Evolutionary conservation across 2,113 vertebrate species (phyloP).

Genomic region (Strix uralensis): DNA sequence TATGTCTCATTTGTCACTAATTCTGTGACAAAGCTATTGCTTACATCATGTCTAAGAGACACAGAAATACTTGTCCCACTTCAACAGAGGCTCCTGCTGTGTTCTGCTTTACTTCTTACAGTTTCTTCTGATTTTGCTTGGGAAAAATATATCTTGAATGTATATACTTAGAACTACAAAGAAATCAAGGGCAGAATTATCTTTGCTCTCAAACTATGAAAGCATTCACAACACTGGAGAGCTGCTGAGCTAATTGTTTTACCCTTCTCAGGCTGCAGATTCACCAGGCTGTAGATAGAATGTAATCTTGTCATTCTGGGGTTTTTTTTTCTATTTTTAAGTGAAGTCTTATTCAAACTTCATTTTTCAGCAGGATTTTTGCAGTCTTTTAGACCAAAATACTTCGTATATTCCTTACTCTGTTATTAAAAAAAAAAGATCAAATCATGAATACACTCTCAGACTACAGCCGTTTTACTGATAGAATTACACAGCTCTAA

Average conservation of each 20-base stretch:
- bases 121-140: neutral
- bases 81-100: neutral
- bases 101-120: neutral
- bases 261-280: neutral
- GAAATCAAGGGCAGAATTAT: neutral
- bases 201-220: neutral
- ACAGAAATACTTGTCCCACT: neutral
- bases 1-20: neutral
- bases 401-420: neutral
- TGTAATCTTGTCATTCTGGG: neutral
- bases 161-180: neutral
- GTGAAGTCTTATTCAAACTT: neutral
- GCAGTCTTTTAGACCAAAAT: neutral
- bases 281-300: neutral
- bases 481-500: constrained; percentile 14
- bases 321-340: neutral
- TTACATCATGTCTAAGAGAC: neutral
- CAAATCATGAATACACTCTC: neutral
- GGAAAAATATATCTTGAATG: neutral
- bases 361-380: neutral
- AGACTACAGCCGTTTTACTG: neutral
- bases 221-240: neutral
- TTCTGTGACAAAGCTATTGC: neutral
- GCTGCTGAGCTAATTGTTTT: neutral
- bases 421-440: neutral